A percentile compares a stretch with the other conserved stretches of the same genome.
Evolutionary conservation across 2,888 invertebrate species (phyloP).

Genomic region (Calliscelio sp.): DNA sequence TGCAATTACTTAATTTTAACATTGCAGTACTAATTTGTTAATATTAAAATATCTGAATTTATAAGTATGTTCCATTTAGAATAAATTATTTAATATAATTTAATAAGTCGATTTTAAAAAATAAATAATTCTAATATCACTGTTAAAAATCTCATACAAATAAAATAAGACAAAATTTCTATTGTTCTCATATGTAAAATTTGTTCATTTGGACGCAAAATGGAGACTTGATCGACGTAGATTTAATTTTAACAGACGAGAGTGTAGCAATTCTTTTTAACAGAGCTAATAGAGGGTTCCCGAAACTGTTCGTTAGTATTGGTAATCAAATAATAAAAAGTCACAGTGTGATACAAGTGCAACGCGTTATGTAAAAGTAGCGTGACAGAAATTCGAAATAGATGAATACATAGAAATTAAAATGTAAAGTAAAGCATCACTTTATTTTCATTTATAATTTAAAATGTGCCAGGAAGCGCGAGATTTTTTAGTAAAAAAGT

Average conservation of each 20-base stretch:
- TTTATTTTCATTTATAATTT: no score
- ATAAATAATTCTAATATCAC: no score
- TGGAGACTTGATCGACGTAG: conserved; percentile 53
- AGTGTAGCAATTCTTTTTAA: conserved; percentile 50
- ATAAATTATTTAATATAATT: no score
- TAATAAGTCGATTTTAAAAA: no score
- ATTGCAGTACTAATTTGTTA: no score
- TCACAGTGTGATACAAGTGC: conserved; percentile 1
- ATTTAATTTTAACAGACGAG: conserved; percentile 48
- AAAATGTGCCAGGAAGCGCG: no score
- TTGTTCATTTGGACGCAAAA: conserved; percentile 30
- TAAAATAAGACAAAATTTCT: not conserved
- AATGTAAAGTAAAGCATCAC: not conserved
- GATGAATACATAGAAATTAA: conserved; percentile 2
- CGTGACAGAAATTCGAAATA: not conserved
- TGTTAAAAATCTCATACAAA: no score
- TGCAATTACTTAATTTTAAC: no score
- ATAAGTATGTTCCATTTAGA: no score
- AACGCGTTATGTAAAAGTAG: not conserved
- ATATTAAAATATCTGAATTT: no score
- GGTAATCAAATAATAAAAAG: conserved; percentile 49
- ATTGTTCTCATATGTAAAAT: conserved; percentile 16
- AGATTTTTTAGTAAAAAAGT: no score
- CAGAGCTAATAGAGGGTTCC: conserved; percentile 44
- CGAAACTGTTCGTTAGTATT: conserved; percentile 41